A percentile compares a stretch with the other conserved stretches of the same genome.
These are phyloP conservation scores for Cervus canadensis DNA, from an alignment of 2,113 vertebrate species.

Conservation along the genomic window DNA sequence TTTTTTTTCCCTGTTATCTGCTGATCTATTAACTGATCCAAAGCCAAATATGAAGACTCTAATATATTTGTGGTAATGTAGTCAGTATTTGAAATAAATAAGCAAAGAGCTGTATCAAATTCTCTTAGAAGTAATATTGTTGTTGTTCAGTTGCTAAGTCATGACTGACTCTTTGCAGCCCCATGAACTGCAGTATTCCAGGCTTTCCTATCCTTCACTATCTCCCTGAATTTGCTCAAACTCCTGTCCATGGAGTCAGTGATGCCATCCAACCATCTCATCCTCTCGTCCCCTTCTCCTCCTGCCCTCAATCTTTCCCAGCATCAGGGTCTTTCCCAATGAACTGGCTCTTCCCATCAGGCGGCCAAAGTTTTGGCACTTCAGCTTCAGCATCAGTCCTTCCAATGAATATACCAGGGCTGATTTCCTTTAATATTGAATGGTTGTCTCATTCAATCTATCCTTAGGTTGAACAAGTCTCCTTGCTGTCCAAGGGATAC, in stretches of 20 bases:
- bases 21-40: background rate
- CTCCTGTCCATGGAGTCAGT: background rate
- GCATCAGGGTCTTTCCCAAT: background rate
- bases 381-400: background rate
- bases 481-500: background rate
- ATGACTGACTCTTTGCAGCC: background rate
- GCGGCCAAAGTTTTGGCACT: background rate
- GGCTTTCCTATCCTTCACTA: background rate
- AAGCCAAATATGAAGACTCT: background rate
- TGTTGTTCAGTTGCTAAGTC: background rate
- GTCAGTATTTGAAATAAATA: background rate
- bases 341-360: background rate
- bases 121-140: background rate
- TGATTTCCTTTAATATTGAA: background rate
- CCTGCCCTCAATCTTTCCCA: background rate
- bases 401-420: background rate
- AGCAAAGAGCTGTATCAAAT: background rate
- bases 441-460: rapidly evolving
- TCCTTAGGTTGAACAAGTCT: background rate
- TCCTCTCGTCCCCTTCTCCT: background rate
- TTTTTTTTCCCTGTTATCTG: background rate
- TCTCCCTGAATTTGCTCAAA: background rate
- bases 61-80: background rate
- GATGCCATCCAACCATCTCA: background rate
- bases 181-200: background rate